These are phyloP conservation scores for Cynaeus angustus DNA, from an alignment of 2,888 invertebrate species.

Conservation along the genomic window DNA sequence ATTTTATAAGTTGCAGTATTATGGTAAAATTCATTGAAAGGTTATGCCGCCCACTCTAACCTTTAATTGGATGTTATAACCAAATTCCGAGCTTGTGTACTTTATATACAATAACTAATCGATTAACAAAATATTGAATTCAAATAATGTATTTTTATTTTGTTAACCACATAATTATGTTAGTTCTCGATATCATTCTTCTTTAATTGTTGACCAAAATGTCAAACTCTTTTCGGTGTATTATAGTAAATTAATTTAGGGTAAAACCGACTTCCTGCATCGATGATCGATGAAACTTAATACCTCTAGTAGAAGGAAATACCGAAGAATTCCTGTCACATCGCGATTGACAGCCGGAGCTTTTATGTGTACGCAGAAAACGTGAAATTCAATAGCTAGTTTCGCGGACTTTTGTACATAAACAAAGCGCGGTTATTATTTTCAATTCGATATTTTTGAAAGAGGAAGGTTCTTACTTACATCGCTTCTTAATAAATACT, in stretches of 20 bases:
- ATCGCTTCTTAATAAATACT: constrained; percentile 46
- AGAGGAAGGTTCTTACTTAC: constrained; percentile 20
- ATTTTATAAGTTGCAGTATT: no score
- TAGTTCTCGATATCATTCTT: constrained; percentile 2
- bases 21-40: no score
- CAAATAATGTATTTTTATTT: constrained; percentile 28
- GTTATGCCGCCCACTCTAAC: neutral
- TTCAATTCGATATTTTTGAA: constrained; percentile 20
- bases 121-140: constrained; percentile 1
- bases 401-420: constrained; percentile 3
- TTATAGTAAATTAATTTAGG: constrained; percentile 28
- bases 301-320: constrained; percentile 45
- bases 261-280: constrained; percentile 45
- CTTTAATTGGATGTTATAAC: no score
- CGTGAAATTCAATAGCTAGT: constrained; percentile 55
- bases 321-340: constrained; percentile 52
- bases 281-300: constrained; percentile 49
- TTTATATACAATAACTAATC: neutral
- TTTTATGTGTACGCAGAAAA: constrained; percentile 61
- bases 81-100: neutral
- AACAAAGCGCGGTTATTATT: constrained; percentile 23
- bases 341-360: constrained; percentile 57
- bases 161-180: constrained; percentile 17
- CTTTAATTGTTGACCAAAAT: constrained; percentile 26
- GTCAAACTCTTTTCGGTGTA: neutral